Evolutionary conservation across 2,113 vertebrate genomes (phyloP).

Genomic region (Melospiza georgiana): DNA sequence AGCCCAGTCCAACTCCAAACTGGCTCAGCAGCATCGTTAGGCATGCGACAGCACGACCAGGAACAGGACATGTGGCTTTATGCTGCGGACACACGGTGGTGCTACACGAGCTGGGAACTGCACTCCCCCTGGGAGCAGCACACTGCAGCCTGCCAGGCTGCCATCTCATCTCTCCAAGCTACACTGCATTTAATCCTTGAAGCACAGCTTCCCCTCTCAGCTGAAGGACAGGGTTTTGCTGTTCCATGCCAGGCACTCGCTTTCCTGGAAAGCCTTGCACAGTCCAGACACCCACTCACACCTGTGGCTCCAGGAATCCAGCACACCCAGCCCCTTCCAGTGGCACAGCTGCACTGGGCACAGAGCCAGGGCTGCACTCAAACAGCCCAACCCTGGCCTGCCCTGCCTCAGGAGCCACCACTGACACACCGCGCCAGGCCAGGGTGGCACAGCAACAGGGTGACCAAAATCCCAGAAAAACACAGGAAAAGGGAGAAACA

Average conservation of each 20-base stretch:
- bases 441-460: not conserved
- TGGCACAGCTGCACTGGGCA: not conserved
- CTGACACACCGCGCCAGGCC: not conserved
- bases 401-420: not conserved
- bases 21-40: conserved; percentile 2
- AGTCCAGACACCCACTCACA: not conserved
- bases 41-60: conserved; percentile 28
- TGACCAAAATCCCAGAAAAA: not conserved
- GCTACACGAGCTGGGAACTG: not conserved
- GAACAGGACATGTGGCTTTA: not conserved
- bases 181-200: not conserved
- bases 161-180: not conserved
- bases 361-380: not conserved
- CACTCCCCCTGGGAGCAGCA: not conserved
- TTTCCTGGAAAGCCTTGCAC: not conserved
- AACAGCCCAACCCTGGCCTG: not conserved
- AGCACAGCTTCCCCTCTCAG: not conserved
- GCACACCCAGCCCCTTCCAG: not conserved
- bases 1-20: not conserved
- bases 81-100: conserved; percentile 66
- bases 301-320: not conserved
- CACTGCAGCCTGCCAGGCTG: not conserved
- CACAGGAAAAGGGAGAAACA: not conserved
- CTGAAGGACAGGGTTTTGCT: not conserved
- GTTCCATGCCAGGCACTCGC: not conserved